Percentiles rank a stretch among this genome's conserved stretches.
Conservation (phyloP, 1,140 invertebrate species). For the Spodoptera litura region DNA sequence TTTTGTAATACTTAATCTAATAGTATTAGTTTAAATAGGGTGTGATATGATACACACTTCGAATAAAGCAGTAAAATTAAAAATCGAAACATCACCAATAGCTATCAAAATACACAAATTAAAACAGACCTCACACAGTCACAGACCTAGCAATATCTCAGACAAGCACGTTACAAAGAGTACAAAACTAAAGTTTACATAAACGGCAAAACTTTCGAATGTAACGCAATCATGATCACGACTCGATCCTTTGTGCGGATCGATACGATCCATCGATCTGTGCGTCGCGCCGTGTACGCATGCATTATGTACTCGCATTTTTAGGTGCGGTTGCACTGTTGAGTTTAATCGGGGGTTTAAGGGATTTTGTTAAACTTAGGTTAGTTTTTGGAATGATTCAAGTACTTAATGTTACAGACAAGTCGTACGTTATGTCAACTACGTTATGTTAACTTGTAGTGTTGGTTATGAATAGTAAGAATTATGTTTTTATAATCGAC, state of each 20-base stretch:
- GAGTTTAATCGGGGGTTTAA: neutral
- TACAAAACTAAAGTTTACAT: conserved; percentile 74
- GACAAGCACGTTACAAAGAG: conserved; percentile 46
- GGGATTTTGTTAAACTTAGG: neutral
- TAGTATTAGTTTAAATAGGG: no score
- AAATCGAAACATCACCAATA: no score
- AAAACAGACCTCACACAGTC: conserved; percentile 36
- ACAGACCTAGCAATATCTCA: conserved; percentile 33
- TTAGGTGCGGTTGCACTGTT: conserved; percentile 55
- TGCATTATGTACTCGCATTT: conserved; percentile 78
- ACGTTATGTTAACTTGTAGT: no score
- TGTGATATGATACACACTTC: no score
- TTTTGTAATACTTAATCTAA: no score
- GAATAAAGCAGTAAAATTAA: no score
- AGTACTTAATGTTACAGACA: no score
- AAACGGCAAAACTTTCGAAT: conserved; percentile 77
- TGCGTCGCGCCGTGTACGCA: conserved; percentile 76
- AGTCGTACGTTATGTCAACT: no score
- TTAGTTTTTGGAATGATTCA: no score
- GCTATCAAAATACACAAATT: neutral
- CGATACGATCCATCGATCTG: conserved; percentile 82
- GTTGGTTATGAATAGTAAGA: no score
- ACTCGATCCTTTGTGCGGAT: conserved; percentile 79
- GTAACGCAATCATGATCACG: conserved; percentile 82
- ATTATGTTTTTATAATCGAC: no score